phyloP scores from a whole-genome alignment of 2,888 invertebrate genomes.

The Protonemura montana region DNA sequence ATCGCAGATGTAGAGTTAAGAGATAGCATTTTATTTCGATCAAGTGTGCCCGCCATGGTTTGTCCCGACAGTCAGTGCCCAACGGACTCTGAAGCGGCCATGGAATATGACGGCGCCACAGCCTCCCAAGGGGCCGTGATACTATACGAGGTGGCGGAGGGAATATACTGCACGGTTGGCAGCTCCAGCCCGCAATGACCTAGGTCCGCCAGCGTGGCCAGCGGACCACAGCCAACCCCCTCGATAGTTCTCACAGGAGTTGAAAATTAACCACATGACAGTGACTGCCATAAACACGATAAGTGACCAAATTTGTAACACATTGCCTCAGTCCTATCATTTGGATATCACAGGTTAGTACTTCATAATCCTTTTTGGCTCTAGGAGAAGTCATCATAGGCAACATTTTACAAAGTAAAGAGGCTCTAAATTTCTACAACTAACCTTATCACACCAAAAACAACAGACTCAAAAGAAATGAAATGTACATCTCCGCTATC shows the following conservation, averaged over 20 bases:
- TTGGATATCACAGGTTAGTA: constrained; percentile 52
- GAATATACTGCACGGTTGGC: constrained; percentile 55
- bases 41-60: constrained; percentile 45
- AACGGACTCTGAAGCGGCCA: constrained; percentile 44
- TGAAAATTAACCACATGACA: not conserved
- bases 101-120: constrained; percentile 48
- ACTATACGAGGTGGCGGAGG: constrained; percentile 47
- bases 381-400: constrained; percentile 45
- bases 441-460: too few relatives aligned
- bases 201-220: constrained; percentile 13
- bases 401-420: not conserved
- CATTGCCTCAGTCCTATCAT: constrained; percentile 58
- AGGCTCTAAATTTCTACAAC: too few relatives aligned
- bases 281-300: too few relatives aligned
- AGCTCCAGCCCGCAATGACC: constrained; percentile 56
- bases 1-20: too few relatives aligned
- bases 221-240: constrained; percentile 18
- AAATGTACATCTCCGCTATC: too few relatives aligned
- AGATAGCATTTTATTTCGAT: too few relatives aligned
- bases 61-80: constrained; percentile 46
- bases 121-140: constrained; percentile 36
- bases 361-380: constrained; percentile 51
- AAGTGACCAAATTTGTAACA: not conserved
- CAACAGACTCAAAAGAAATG: too few relatives aligned
- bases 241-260: not conserved